These are phyloP conservation scores for Daktulosphaira vitifoliae DNA, from an alignment of 1,140 invertebrate genomes.

Conservation along the genomic window DNA sequence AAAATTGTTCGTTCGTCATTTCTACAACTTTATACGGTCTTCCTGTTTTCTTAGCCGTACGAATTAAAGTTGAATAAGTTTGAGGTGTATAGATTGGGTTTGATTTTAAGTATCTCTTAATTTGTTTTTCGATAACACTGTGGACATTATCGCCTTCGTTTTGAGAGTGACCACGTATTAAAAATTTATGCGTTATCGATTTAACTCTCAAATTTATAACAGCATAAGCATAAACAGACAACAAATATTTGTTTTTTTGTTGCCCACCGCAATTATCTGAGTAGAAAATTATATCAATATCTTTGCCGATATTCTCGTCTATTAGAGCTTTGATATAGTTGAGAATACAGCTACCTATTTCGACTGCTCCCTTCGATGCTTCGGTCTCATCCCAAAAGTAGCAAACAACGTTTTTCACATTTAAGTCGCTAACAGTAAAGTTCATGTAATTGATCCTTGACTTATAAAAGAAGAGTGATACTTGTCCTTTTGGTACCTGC, in stretches of 20 bases:
- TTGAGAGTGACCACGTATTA: too few species aligned
- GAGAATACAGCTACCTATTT: constrained; percentile 39
- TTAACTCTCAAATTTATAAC: constrained; percentile 30
- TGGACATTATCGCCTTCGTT: too few species aligned
- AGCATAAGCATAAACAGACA: too few species aligned
- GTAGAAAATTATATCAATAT: constrained; percentile 37
- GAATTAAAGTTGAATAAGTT: background rate
- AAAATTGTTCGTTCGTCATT: constrained; percentile 14
- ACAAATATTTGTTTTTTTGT: constrained; percentile 35
- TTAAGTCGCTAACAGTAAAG: constrained; percentile 38
- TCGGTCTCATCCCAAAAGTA: too few species aligned
- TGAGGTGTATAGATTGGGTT: constrained; percentile 1
- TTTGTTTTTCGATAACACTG: too few species aligned
- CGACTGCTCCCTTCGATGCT: constrained; percentile 37
- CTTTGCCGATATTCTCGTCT: background rate
- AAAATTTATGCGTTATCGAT: constrained; percentile 20
- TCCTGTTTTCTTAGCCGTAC: too few species aligned
- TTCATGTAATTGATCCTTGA: constrained; percentile 39
- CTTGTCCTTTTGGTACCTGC: constrained; percentile 36
- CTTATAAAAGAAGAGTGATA: too few species aligned
- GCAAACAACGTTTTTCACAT: constrained; percentile 33
- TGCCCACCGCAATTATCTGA: constrained; percentile 38
- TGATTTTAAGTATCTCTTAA: constrained; percentile 3
- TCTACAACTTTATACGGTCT: constrained; percentile 6
- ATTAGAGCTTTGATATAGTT: constrained; percentile 37